A percentile compares a stretch with the other conserved stretches of the same genome.
Evolutionary conservation across 2,797 vertebrate genomes (phyloP).

Genomic region (Danio aesculapii): DNA sequence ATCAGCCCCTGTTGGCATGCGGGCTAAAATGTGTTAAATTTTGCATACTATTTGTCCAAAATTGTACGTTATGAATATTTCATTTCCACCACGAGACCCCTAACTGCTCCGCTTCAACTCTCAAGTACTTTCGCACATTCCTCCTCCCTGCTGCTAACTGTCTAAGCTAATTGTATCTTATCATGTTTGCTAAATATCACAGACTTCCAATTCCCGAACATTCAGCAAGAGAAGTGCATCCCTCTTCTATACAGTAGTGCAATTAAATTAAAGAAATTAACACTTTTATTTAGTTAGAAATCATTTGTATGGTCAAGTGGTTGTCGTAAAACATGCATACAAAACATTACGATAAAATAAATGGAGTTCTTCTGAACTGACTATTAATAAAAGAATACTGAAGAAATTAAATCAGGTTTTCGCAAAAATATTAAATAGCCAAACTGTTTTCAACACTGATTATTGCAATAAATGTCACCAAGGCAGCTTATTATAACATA

Average conservation of each 20-base stretch:
- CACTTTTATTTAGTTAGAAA: no score
- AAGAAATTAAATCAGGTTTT: not conserved
- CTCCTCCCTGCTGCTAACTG: slow-evolving; percentile 1
- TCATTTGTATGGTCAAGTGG: no score
- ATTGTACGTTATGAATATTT: slow-evolving; percentile 2
- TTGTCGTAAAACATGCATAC: no score
- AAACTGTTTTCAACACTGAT: not conserved
- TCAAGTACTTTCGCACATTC: not conserved
- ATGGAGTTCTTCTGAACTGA: not conserved
- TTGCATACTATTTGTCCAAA: slow-evolving; percentile 19
- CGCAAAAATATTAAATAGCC: not conserved
- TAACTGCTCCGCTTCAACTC: not conserved
- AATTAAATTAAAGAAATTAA: no score
- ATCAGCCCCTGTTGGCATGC: slow-evolving; percentile 1
- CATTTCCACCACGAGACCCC: not conserved
- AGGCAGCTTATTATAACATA: not conserved
- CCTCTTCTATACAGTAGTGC: not conserved
- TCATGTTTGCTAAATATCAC: slow-evolving; percentile 9
- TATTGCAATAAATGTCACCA: not conserved
- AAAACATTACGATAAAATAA: not conserved
- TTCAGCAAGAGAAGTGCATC: not conserved
- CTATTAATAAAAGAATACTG: no score
- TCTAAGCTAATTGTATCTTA: not conserved
- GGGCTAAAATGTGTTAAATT: not conserved
- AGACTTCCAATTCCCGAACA: not conserved